Evolutionary conservation across 2,888 invertebrate species (phyloP).

Genomic region (Brachyptera risi): DNA sequence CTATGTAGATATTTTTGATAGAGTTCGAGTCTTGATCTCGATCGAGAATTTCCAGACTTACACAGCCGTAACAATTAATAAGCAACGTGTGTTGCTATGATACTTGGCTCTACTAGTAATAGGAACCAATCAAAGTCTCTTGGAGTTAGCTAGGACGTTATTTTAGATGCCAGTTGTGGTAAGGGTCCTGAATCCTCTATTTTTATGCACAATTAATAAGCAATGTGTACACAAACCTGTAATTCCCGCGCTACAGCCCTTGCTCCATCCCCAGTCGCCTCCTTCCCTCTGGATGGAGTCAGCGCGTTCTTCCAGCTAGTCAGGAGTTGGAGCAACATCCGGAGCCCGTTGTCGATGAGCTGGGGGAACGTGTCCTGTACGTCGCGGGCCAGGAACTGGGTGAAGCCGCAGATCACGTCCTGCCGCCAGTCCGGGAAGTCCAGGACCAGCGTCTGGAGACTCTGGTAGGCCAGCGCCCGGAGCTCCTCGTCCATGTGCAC

Average conservation of each 20-base stretch:
- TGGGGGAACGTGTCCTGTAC: slow-evolving; percentile 86
- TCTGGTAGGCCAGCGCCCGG: slow-evolving; percentile 87
- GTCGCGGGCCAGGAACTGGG: slow-evolving; percentile 91
- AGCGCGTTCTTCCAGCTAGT: slow-evolving; percentile 90
- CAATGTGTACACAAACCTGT: background rate
- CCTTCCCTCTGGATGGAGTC: slow-evolving; percentile 34
- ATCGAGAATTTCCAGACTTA: too few species aligned
- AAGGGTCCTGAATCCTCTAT: too few species aligned
- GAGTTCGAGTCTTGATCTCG: too few species aligned
- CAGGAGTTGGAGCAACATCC: slow-evolving; percentile 87
- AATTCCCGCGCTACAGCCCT: background rate
- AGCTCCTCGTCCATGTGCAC: slow-evolving; percentile 99
- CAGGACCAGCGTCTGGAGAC: slow-evolving; percentile 89
- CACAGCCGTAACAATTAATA: too few species aligned
- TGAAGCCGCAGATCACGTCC: slow-evolving; percentile 59
- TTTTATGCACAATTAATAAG: too few species aligned
- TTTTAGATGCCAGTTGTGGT: too few species aligned
- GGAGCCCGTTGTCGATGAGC: slow-evolving; percentile 87
- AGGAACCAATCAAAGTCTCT: too few species aligned
- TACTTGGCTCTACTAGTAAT: too few species aligned
- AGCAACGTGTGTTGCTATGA: too few species aligned
- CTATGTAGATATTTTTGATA: too few species aligned
- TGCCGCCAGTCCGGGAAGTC: slow-evolving; percentile 98
- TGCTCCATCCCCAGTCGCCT: background rate
- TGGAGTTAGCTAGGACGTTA: too few species aligned